phyloP scores from a whole-genome alignment of 23 tunicate genomes.

The Styela plicata region DNA sequence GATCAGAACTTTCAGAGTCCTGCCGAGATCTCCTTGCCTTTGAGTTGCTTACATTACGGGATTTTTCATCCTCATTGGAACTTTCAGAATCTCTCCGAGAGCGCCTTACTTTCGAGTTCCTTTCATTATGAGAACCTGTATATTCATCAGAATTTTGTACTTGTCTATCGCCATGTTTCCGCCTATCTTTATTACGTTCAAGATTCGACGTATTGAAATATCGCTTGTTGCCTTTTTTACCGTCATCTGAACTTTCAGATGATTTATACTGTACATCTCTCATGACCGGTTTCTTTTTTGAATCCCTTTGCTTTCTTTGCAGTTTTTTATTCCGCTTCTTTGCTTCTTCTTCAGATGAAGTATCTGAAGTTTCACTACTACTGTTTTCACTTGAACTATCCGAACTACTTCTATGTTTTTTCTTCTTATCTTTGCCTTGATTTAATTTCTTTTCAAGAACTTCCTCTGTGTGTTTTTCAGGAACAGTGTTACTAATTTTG shows the following conservation, averaged over 20 bases:
- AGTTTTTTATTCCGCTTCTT: background rate
- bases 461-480: background rate
- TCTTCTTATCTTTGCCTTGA: background rate
- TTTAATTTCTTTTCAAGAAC: background rate
- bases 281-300: background rate
- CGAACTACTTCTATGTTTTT: background rate
- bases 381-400: background rate
- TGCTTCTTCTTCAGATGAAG: background rate
- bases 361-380: slow-evolving; percentile 8
- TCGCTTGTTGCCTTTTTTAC: background rate
- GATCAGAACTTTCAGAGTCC: background rate
- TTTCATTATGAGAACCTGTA: no score
- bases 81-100: no score
- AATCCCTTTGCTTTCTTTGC: background rate
- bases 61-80: no score
- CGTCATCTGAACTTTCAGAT: background rate
- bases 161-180: no score
- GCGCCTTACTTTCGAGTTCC: no score
- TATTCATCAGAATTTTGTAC: no score
- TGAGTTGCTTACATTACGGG: no score
- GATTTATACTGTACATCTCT: background rate
- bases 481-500: slow-evolving; percentile 5
- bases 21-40: background rate
- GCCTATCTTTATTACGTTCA: no score
- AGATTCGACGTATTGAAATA: no score